phyloP scores from a whole-genome alignment of 2,113 vertebrate genomes.

The Dolichallabes microphthalmus region DNA sequence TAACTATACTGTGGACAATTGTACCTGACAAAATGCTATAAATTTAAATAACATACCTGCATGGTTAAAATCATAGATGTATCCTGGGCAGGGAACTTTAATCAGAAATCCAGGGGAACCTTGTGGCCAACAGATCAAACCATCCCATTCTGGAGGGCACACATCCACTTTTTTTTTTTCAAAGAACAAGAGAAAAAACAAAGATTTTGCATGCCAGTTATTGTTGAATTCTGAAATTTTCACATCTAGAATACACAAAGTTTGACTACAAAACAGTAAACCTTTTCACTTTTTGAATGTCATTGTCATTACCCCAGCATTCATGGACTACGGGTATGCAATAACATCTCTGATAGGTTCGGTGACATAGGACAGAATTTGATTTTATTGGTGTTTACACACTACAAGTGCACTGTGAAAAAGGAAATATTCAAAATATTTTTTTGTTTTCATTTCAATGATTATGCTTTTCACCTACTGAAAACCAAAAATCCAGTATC shows the following conservation, averaged over 20 bases:
- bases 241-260: not conserved
- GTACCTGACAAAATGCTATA: not conserved
- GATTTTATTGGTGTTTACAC: too few species aligned
- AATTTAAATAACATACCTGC: conserved; percentile 70
- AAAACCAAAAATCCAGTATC: too few species aligned
- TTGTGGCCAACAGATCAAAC: conserved; percentile 85
- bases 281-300: too few species aligned
- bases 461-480: too few species aligned
- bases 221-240: not conserved
- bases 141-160: conserved; percentile 86
- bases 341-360: too few species aligned
- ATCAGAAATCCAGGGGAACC: conserved; percentile 74
- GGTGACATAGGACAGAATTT: too few species aligned
- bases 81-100: conserved; percentile 79
- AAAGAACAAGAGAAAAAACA: conserved; percentile 28
- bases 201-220: not conserved
- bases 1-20: not conserved
- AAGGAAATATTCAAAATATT: too few species aligned
- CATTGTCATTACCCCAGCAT: too few species aligned
- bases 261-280: too few species aligned
- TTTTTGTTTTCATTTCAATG: too few species aligned
- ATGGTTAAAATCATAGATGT: conserved; percentile 90
- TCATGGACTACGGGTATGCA: too few species aligned
- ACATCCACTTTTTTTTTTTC: conserved; percentile 67
- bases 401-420: too few species aligned